These are phyloP conservation scores for Autographa gamma DNA, from an alignment of 2,888 invertebrate genomes.

Conservation along the genomic window DNA sequence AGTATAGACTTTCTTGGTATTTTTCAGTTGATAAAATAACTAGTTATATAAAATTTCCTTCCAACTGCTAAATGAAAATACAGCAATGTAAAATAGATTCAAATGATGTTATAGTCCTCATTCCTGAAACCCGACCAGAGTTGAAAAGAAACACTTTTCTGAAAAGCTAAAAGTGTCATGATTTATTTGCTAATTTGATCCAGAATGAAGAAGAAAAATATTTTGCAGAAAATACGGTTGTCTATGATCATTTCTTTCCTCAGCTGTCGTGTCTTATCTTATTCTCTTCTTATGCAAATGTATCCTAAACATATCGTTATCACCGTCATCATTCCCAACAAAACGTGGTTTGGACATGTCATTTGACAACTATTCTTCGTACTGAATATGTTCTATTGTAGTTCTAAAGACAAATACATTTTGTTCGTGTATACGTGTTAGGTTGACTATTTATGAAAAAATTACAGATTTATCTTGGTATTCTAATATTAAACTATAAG, in stretches of 20 bases:
- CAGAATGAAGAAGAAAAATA: too few relatives aligned
- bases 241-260: not conserved
- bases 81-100: too few relatives aligned
- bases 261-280: not conserved
- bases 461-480: constrained; percentile 10
- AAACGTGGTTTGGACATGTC: constrained; percentile 37
- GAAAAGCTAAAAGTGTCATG: too few relatives aligned
- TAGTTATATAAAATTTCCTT: too few relatives aligned
- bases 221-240: not conserved
- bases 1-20: too few relatives aligned
- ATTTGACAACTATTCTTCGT: constrained; percentile 25
- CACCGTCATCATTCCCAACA: constrained; percentile 26
- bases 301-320: not conserved
- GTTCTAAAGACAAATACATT: constrained; percentile 32
- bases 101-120: too few relatives aligned
- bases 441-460: constrained; percentile 32
- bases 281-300: constrained; percentile 4
- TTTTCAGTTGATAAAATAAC: too few relatives aligned
- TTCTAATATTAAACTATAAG: too few relatives aligned
- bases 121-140: too few relatives aligned
- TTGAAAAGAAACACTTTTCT: too few relatives aligned
- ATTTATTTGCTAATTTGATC: too few relatives aligned
- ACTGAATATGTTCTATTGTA: constrained; percentile 21
- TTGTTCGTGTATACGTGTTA: constrained; percentile 41
- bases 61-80: too few relatives aligned